phyloP scores from a whole-genome alignment of 2,113 vertebrate species.

The Grammomys surdaster region DNA sequence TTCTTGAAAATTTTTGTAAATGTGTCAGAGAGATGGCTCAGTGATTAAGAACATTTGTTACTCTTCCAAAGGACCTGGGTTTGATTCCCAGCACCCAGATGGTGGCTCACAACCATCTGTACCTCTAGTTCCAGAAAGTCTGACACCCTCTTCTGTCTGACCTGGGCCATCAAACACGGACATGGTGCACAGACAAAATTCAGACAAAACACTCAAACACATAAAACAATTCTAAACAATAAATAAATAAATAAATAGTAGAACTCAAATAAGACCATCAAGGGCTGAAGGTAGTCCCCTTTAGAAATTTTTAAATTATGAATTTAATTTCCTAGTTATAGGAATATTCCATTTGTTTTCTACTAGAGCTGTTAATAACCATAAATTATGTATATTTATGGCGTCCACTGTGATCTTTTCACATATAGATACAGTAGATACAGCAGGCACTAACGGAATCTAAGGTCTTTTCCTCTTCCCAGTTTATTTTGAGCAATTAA shows the following conservation, averaged over 20 bases:
- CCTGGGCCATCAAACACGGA: neutral
- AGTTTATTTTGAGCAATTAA: neutral
- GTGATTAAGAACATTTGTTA: neutral
- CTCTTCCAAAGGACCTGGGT: neutral
- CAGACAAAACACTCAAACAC: neutral
- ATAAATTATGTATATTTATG: neutral
- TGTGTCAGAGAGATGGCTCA: neutral
- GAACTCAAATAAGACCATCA: neutral
- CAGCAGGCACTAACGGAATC: neutral
- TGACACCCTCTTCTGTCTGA: neutral
- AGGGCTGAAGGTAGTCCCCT: neutral
- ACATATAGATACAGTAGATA: neutral
- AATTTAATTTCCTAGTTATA: neutral
- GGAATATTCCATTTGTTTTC: neutral
- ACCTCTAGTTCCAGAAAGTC: neutral
- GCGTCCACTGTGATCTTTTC: neutral
- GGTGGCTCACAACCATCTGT: neutral
- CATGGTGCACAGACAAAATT: neutral
- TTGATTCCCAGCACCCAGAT: neutral
- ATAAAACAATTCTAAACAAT: neutral
- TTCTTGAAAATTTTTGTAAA: neutral
- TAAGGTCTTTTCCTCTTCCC: neutral
- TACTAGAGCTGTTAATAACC: neutral
- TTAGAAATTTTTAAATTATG: slow-evolving; percentile 13
- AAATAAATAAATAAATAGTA: neutral